phyloP scores from a whole-genome alignment of 1,140 invertebrate species.

The Musca domestica region DNA sequence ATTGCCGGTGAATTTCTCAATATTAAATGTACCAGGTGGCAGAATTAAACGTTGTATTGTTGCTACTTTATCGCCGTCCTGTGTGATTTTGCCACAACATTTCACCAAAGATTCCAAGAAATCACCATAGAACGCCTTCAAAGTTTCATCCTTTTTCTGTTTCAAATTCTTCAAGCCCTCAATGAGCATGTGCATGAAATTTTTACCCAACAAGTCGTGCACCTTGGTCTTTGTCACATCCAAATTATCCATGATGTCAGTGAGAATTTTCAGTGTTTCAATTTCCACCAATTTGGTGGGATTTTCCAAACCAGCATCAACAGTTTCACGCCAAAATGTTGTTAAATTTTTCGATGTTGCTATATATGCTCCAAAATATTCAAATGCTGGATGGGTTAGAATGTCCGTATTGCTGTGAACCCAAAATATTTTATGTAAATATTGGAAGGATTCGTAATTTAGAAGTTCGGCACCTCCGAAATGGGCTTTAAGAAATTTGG shows the following conservation, averaged over 20 bases:
- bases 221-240: constrained; percentile 25
- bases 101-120: constrained; percentile 58
- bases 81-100: constrained; percentile 53
- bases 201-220: constrained; percentile 39
- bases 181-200: constrained; percentile 52
- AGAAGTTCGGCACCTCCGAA: constrained; percentile 27
- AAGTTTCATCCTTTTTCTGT: constrained; percentile 55
- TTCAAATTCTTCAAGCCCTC: constrained; percentile 58
- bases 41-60: constrained; percentile 65
- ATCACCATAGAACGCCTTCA: constrained; percentile 54
- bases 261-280: constrained; percentile 35
- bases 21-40: constrained; percentile 66
- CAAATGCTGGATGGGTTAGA: constrained; percentile 30
- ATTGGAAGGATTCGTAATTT: constrained; percentile 26
- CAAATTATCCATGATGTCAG: constrained; percentile 33
- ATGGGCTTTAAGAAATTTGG: constrained; percentile 27
- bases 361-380: constrained; percentile 28
- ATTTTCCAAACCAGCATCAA: constrained; percentile 25
- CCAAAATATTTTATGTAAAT: constrained; percentile 30
- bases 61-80: constrained; percentile 56
- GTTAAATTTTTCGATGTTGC: constrained; percentile 18
- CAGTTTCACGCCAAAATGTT: constrained; percentile 25
- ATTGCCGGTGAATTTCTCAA: constrained; percentile 67
- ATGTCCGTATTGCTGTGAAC: constrained; percentile 22
- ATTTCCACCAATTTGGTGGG: constrained; percentile 30